Conservation (phyloP, 2,888 invertebrate genomes). For the Macrosoma leucophasiata region DNA sequence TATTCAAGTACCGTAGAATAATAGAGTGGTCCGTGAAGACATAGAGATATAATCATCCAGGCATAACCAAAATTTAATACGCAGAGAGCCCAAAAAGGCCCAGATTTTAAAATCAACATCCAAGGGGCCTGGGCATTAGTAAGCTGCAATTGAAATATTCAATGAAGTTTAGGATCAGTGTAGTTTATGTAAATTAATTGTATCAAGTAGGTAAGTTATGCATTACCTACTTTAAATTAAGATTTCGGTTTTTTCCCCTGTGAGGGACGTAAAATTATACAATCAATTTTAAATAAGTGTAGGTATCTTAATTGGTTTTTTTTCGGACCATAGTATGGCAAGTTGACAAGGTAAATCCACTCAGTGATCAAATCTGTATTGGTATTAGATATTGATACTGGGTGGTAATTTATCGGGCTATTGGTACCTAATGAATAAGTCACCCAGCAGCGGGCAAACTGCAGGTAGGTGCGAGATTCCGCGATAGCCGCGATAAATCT, state of each 20-base stretch:
- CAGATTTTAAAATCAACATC: slow-evolving; percentile 51
- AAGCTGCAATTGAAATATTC: slow-evolving; percentile 36
- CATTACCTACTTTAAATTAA: neutral
- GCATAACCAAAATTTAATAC: slow-evolving; percentile 62
- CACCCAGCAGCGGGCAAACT: no score
- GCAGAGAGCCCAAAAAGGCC: slow-evolving; percentile 60
- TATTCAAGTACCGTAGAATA: slow-evolving; percentile 48
- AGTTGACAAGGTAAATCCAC: neutral
- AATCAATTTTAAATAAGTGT: no score
- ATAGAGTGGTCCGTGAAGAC: slow-evolving; percentile 57
- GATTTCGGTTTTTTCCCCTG: neutral
- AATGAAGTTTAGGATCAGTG: neutral
- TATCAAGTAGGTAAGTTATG: slow-evolving; percentile 6
- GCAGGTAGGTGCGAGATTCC: no score
- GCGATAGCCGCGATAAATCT: no score
- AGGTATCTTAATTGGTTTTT: no score
- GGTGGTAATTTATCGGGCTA: no score
- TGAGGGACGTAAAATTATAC: no score
- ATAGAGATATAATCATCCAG: slow-evolving; percentile 63
- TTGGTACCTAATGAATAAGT: no score
- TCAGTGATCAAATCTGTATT: neutral
- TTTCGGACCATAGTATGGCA: neutral
- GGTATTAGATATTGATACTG: no score
- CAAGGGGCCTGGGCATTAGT: slow-evolving; percentile 58
- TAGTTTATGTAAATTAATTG: neutral